Conservation (phyloP, 92 coral and sea anemone species). For the Parazoanthus swiftii region DNA sequence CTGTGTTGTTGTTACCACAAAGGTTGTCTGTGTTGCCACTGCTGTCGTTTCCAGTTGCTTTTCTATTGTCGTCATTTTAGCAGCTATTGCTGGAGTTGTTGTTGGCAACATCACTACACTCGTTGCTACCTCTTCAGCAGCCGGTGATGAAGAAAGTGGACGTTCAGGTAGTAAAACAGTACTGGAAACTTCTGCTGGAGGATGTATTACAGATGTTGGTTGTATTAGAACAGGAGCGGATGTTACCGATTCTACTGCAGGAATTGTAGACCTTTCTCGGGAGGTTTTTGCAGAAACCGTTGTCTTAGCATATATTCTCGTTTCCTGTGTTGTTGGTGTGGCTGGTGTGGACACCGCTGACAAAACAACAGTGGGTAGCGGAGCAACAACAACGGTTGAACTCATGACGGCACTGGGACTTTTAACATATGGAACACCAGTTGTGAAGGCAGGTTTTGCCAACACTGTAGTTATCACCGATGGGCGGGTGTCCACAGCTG, state of each 20-base stretch:
- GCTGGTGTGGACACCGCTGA: not conserved
- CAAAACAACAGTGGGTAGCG: not conserved
- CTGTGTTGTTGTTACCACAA: not conserved
- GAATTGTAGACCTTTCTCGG: not conserved
- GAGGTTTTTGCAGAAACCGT: not conserved
- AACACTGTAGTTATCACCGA: not conserved
- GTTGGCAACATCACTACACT: not conserved
- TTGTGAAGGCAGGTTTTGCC: not conserved
- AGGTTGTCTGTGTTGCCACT: not conserved
- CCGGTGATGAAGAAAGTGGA: not conserved
- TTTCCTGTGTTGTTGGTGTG: not conserved
- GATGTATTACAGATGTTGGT: not conserved
- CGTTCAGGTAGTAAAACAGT: not conserved
- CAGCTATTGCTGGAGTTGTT: not conserved
- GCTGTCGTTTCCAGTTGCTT: not conserved
- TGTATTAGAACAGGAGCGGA: not conserved
- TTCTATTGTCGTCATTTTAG: not conserved
- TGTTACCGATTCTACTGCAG: not conserved
- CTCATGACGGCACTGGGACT: constrained; percentile 3
- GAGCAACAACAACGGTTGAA: not conserved
- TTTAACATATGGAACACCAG: not conserved
- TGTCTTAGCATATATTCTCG: not conserved
- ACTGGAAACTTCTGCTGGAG: not conserved
- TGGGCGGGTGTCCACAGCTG: not conserved
- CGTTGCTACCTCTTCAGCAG: not conserved